A percentile compares a stretch with the other conserved stretches of the same genome.
Evolutionary conservation across 2,797 vertebrate species (phyloP).

Genomic region (Champsocephalus esox): DNA sequence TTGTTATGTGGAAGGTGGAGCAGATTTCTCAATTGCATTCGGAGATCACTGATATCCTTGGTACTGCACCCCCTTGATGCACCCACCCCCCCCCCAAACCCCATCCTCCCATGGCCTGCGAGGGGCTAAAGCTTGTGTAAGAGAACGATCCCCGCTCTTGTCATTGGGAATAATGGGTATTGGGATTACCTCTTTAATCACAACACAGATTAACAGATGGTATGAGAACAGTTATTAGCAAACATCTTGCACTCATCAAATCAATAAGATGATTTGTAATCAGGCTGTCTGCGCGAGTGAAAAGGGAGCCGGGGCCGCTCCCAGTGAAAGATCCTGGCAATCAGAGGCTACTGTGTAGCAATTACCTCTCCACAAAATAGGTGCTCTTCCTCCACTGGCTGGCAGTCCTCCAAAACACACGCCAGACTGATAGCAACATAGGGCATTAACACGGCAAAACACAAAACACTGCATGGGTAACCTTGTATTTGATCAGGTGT

Average conservation of each 20-base stretch:
- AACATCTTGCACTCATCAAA: slow-evolving; percentile 94
- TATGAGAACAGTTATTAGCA: slow-evolving; percentile 91
- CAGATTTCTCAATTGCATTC: slow-evolving; percentile 90
- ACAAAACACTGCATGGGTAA: slow-evolving; percentile 73
- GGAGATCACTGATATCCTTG: slow-evolving; percentile 90
- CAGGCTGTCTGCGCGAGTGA: slow-evolving; percentile 80
- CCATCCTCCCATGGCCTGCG: slow-evolving; percentile 59
- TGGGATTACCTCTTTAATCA: slow-evolving; percentile 97
- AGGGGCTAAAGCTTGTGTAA: slow-evolving; percentile 85
- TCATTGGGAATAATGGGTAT: slow-evolving; percentile 93
- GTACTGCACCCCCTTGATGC: slow-evolving; percentile 13
- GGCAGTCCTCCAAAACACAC: slow-evolving; percentile 82
- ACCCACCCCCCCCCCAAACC: background rate
- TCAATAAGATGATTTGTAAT: slow-evolving; percentile 93
- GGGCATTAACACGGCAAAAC: slow-evolving; percentile 74
- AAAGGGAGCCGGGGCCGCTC: slow-evolving; percentile 73
- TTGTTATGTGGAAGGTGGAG: slow-evolving; percentile 87
- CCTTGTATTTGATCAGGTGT: slow-evolving; percentile 78
- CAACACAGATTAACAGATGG: slow-evolving; percentile 95
- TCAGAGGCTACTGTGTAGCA: slow-evolving; percentile 86
- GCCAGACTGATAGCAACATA: slow-evolving; percentile 76
- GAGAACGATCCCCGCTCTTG: slow-evolving; percentile 86
- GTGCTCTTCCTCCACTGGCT: slow-evolving; percentile 82
- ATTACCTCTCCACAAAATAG: slow-evolving; percentile 86
- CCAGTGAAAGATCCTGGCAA: slow-evolving; percentile 86